Base-by-base conservation (phyloP, 2,888 invertebrate species). In the Erpobdella octoculata region DNA sequence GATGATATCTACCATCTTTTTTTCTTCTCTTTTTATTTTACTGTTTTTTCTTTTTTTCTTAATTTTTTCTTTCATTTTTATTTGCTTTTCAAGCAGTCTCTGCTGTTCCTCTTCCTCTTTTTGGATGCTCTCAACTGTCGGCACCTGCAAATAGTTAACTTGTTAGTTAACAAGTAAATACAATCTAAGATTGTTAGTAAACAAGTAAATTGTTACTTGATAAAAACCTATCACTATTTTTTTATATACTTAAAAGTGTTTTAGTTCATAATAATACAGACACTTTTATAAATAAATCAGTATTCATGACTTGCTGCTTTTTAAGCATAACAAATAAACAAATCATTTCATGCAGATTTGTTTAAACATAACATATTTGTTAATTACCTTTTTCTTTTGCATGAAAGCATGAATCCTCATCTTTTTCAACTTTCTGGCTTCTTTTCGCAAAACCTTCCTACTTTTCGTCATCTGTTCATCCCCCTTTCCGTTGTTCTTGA, bases 401-500 rank as follows among this genome's bases (percentile, higher is more conserved):
- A 35, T 33, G 28, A 65, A 65, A 37, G 65, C 65, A 37, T 65
- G 37, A n/a, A 37, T 65, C 37, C 65, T 65, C 65, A 65, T 65
- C 38, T 65, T 65, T 38, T 65, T 65, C 37, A 65, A 37, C 38
- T 1, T 36, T n/a, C 65, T 65, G 8, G 2, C 28, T 18, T 15
- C n/a, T 37, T 65, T 65, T n/a, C 65, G 35, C n/a, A 36, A 18
- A 18, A 37, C 65, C 37, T 37, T 65, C 28, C 65, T 65, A 6
- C 35, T 35, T 37, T 65, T 65, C 5, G 25, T 3, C 3, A 35
- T 65, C 6, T 65, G n/a, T n/a, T n/a, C n/a, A n/a, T n/a, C n/a
- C n/a, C n/a, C n/a, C n/a, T n/a, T n/a, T n/a, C n/a, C n/a, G n/a
- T n/a, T n/a, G n/a, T n/a, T n/a, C n/a, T n/a, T n/a, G n/a, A n/a